Evolutionary conservation across 2,888 invertebrate species (phyloP).

Genomic region (Deroplatys truncata): DNA sequence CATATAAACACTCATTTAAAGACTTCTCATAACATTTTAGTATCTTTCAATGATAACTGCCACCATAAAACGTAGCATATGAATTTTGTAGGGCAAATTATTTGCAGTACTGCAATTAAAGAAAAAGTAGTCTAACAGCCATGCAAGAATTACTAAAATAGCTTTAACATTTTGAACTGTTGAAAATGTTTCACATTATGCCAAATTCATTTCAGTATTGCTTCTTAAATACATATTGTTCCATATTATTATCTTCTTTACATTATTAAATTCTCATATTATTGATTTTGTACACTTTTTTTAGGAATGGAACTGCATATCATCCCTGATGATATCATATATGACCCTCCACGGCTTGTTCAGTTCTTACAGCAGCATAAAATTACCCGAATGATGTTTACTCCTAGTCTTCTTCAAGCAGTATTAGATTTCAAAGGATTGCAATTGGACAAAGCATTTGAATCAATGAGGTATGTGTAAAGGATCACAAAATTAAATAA

Average conservation of each 20-base stretch:
- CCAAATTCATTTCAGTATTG: too few relatives aligned
- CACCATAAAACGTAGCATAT: too few relatives aligned
- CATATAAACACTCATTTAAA: too few relatives aligned
- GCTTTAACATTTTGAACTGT: too few relatives aligned
- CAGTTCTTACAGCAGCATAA: slow-evolving; percentile 31
- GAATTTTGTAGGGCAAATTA: too few relatives aligned
- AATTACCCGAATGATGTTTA: slow-evolving; percentile 36
- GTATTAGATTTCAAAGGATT: slow-evolving; percentile 33
- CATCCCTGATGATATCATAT: slow-evolving; percentile 36
- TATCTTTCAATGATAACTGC: too few relatives aligned
- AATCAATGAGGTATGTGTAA: slow-evolving; percentile 28
- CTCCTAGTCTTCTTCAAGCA: slow-evolving; percentile 35
- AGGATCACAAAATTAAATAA: background rate
- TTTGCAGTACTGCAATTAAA: too few relatives aligned
- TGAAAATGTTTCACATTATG: too few relatives aligned
- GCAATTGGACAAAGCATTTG: slow-evolving; percentile 27
- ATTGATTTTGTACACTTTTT: background rate
- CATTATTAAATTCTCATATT: background rate
- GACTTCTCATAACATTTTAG: too few relatives aligned
- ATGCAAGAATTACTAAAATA: too few relatives aligned
- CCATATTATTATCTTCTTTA: background rate
- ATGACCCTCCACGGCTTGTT: slow-evolving; percentile 35
- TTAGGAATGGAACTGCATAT: slow-evolving; percentile 35
- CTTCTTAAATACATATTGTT: too few relatives aligned
- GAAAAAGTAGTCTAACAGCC: too few relatives aligned